These are phyloP conservation scores for Marisa cornuarietis DNA, from an alignment of 1,140 invertebrate genomes.

Conservation along the genomic window DNA sequence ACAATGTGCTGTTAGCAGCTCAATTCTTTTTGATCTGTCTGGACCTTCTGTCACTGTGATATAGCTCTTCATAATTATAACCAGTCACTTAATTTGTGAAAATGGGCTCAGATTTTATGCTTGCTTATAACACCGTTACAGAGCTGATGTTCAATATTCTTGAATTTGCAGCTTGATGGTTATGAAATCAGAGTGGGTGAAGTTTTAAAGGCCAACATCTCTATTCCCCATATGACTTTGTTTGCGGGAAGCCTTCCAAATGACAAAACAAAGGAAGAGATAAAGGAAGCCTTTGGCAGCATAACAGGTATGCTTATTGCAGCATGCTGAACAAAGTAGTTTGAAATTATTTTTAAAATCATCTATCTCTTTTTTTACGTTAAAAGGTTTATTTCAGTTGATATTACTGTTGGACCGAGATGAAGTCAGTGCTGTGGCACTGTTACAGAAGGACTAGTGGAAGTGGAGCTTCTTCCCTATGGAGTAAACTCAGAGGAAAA, in stretches of 20 bases:
- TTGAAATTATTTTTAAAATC: neutral
- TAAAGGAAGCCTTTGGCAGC: constrained; percentile 99
- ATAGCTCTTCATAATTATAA: too few relatives aligned
- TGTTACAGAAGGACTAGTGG: constrained; percentile 88
- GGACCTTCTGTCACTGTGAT: too few relatives aligned
- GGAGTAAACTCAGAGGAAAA: constrained; percentile 93
- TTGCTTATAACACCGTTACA: too few relatives aligned
- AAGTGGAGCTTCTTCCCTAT: constrained; percentile 99
- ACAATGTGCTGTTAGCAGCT: too few relatives aligned
- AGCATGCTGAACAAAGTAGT: neutral
- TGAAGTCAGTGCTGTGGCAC: neutral
- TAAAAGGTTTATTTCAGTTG: neutral
- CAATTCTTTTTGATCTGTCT: too few relatives aligned
- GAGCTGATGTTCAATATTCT: too few relatives aligned
- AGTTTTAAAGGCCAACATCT: constrained; percentile 99
- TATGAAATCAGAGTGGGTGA: constrained; percentile 99
- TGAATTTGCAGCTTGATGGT: constrained; percentile 99
- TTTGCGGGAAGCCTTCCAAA: constrained; percentile 99
- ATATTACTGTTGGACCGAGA: neutral
- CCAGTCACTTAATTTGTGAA: too few relatives aligned
- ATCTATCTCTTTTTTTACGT: too few relatives aligned
- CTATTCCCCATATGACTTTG: constrained; percentile 99
- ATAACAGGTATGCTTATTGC: constrained; percentile 85
- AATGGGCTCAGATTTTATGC: too few relatives aligned
- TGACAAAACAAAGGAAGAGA: constrained; percentile 98